Evolutionary conservation across 2,888 invertebrate genomes (phyloP).

Genomic region (Drosophila tanythrix): DNA sequence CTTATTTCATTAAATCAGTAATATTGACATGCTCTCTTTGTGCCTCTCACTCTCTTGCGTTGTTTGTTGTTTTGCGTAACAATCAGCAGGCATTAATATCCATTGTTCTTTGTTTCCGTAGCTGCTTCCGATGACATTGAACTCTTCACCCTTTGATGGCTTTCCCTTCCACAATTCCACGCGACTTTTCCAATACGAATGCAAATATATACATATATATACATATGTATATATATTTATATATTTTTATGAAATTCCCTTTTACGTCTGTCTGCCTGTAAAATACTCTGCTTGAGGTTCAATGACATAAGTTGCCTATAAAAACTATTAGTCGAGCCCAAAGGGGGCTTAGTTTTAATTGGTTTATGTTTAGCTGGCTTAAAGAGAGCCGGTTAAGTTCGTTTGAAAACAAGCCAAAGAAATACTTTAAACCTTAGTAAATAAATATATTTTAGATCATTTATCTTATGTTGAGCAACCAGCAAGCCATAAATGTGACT

Average conservation of each 20-base stretch:
- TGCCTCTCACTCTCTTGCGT: constrained; percentile 4
- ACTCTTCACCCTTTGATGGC: constrained; percentile 12
- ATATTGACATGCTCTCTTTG: constrained; percentile 3
- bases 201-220: not conserved
- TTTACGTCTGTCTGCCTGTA: not conserved
- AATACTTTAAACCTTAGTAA: not conserved
- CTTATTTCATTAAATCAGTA: constrained; percentile 38
- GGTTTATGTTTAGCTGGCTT: not conserved
- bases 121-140: constrained; percentile 41
- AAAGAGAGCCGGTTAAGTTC: constrained; percentile 5
- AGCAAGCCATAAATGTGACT: not conserved
- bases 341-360: constrained; percentile 1
- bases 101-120: constrained; percentile 35
- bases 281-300: constrained; percentile 3
- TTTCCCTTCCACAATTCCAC: constrained; percentile 16
- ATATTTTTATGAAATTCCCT: not conserved
- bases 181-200: constrained; percentile 13
- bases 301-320: constrained; percentile 7
- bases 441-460: not conserved
- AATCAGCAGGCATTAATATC: constrained; percentile 11
- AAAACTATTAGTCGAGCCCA: constrained; percentile 3
- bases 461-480: not conserved
- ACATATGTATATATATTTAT: not conserved
- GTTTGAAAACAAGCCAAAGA: not conserved
- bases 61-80: constrained; percentile 40